A percentile compares a stretch with the other conserved stretches of the same genome.
Conservation (phyloP, 1,140 invertebrate species). For the Zaprionus gabonicus region DNA sequence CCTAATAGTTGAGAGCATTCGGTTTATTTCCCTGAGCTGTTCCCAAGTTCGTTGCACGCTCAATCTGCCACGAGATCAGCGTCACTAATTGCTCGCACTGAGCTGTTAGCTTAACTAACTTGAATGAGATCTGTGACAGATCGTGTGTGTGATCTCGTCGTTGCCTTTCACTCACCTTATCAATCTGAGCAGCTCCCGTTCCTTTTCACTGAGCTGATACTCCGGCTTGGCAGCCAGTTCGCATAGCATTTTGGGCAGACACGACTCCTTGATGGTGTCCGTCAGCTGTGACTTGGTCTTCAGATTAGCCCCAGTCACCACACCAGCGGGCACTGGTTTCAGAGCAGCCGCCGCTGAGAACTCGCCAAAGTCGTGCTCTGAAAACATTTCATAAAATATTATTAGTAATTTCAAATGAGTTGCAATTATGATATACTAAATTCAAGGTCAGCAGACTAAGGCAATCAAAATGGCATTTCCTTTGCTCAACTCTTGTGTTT, state of each 20-base stretch:
- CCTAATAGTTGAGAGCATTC: not conserved
- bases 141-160: not conserved
- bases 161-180: constrained; percentile 87
- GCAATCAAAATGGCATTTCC: not conserved
- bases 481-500: no score
- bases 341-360: constrained; percentile 71
- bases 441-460: not conserved
- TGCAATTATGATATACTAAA: not conserved
- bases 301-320: constrained; percentile 58
- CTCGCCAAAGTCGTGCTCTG: constrained; percentile 78
- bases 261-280: constrained; percentile 85
- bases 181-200: constrained; percentile 88
- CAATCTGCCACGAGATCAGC: not conserved
- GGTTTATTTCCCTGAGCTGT: not conserved
- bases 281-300: constrained; percentile 73
- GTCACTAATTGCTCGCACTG: not conserved
- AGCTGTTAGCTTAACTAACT: not conserved
- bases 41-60: constrained; percentile 6
- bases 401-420: constrained; percentile 2
- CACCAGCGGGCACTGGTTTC: constrained; percentile 45
- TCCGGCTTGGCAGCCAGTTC: constrained; percentile 88
- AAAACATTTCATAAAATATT: constrained; percentile 4
- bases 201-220: constrained; percentile 89
- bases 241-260: constrained; percentile 91
- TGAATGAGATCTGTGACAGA: not conserved